These are phyloP conservation scores for Protomyctophum bolini DNA, from an alignment of 2,113 vertebrate genomes.

Conservation along the genomic window DNA sequence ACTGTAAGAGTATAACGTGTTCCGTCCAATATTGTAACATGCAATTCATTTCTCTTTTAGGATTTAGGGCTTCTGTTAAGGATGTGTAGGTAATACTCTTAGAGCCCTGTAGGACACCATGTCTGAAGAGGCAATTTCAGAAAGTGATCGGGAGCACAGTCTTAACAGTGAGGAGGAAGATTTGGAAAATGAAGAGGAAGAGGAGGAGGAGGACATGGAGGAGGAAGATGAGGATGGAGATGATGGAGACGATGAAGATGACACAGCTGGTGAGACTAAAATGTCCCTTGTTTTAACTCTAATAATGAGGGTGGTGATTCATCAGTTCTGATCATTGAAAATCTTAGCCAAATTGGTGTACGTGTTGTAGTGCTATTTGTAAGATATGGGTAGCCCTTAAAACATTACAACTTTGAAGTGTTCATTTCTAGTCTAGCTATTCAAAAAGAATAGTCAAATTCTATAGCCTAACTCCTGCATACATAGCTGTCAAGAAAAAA, in stretches of 20 bases:
- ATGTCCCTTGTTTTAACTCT: background rate
- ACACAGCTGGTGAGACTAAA: slow-evolving; percentile 60
- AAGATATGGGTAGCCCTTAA: too few species aligned
- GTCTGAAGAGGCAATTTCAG: slow-evolving; percentile 98
- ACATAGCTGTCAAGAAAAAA: too few species aligned
- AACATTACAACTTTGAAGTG: too few species aligned
- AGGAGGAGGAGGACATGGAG: slow-evolving; percentile 83
- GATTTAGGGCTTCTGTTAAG: slow-evolving; percentile 68
- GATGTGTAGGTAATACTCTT: slow-evolving; percentile 94
- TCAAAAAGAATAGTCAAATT: too few species aligned
- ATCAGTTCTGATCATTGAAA: too few species aligned
- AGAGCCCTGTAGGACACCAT: slow-evolving; percentile 87
- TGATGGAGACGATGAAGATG: slow-evolving; percentile 82
- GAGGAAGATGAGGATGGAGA: slow-evolving; percentile 87
- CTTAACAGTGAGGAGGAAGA: slow-evolving; percentile 93
- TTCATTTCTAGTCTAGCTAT: too few species aligned
- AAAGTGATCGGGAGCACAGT: slow-evolving; percentile 96
- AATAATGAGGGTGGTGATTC: too few species aligned
- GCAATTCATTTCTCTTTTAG: slow-evolving; percentile 1
- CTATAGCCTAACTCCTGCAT: too few species aligned
- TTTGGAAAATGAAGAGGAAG: slow-evolving; percentile 88
- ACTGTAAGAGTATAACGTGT: background rate
- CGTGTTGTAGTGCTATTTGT: too few species aligned
- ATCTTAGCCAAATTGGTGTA: too few species aligned
- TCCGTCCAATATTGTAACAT: background rate